Conservation (phyloP, 2,113 vertebrate species). For the Semnornis frantzii region DNA sequence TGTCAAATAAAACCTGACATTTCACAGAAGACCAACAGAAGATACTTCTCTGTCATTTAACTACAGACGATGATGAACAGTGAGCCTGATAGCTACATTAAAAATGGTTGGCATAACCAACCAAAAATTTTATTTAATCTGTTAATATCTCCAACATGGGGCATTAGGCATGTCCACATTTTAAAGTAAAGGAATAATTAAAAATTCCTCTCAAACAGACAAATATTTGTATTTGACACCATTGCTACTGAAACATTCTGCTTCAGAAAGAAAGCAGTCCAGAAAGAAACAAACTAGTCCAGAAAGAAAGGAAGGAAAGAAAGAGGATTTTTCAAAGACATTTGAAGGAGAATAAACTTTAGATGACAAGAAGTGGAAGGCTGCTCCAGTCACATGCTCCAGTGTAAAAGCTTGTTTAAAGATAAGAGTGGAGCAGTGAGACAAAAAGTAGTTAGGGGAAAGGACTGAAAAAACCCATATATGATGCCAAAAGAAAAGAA, state of each 20-base stretch:
- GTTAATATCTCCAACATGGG: background rate
- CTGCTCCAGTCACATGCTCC: background rate
- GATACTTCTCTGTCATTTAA: background rate
- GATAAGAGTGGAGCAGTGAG: background rate
- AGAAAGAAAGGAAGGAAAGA: background rate
- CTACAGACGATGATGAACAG: background rate
- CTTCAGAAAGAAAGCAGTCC: background rate
- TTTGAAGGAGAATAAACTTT: constrained; percentile 38
- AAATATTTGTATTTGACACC: background rate
- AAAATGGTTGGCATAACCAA: background rate
- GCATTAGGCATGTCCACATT: background rate
- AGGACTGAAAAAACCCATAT: background rate
- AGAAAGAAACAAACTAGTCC: too few species aligned
- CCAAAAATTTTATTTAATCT: background rate
- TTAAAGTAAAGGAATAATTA: background rate
- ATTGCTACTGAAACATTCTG: background rate
- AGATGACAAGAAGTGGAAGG: background rate
- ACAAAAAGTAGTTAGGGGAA: background rate
- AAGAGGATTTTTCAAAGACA: background rate
- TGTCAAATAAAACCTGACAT: background rate
- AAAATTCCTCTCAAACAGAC: background rate
- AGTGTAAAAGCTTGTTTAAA: background rate
- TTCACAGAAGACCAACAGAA: background rate
- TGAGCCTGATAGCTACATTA: background rate
- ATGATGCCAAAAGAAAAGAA: background rate